Evolutionary conservation across 1,140 invertebrate genomes (phyloP), one percentile per base, ranked within the genome.

Genomic region (Goniozus legneri): DNA sequence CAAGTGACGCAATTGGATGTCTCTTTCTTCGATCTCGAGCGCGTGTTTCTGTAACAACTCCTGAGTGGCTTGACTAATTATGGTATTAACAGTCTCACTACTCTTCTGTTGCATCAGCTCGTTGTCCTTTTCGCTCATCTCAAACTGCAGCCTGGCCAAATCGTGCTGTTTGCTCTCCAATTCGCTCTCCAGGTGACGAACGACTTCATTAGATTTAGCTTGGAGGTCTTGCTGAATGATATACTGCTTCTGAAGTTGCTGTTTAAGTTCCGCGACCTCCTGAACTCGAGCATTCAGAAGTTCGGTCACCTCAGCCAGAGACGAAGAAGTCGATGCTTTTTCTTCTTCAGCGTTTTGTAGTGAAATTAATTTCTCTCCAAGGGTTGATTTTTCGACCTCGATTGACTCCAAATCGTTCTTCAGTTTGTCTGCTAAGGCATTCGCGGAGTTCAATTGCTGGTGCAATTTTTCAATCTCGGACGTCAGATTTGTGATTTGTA

Each of bases 81-180:
- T 24, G 8, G 31, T 22, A n/a, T 41, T 52, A 0, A 59, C 38
- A 0, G 47, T 56, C 3, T 56, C 46, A 3, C 54, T 27, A 14
- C 47, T 58, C 14, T 39, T 40, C 14, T 53, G 56, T 2, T 54
- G 49, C 7, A 47, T 15, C 2, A 57, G 14, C 19, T 62, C 50
- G 1, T 45, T 62, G 24, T 79, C 69, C 12, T 72, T 64, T 30
- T 77, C 73, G 8, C 50, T 55, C 24, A 71, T 65, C 42, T 75
- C 65, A 20, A 58, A 49, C 50, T 70, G 64, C 19, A 77, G 57
- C 45, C 52, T 65, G 8, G 58, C 62, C 8, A 79, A 35, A 44
- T 78, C 69, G 47, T 71, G 65, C 39, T 76, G 73, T 54, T 75
- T 79, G 38, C 78, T 67, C 40, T 70, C 64, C 31, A 79, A 47